phyloP scores from a whole-genome alignment of 2,797 vertebrate genomes.

The Tadarida brasiliensis region DNA sequence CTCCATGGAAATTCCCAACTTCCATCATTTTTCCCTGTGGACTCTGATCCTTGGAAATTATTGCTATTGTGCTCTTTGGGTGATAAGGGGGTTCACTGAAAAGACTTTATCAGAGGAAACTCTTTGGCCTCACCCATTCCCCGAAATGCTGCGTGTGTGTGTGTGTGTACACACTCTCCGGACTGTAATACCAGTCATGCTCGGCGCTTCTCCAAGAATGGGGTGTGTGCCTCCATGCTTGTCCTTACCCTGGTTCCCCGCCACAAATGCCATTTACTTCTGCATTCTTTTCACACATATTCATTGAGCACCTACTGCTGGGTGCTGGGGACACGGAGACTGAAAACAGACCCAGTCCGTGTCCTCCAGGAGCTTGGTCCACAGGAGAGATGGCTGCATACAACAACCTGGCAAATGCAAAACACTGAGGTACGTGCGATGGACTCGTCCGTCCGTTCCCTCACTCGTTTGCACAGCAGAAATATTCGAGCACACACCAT shows the following conservation, averaged over 20 bases:
- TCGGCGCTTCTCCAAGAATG: no score
- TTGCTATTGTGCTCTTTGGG: not conserved
- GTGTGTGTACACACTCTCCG: no score
- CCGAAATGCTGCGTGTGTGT: not conserved
- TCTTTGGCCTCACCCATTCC: not conserved
- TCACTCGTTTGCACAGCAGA: not conserved
- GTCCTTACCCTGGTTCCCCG: not conserved
- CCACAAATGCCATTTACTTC: not conserved
- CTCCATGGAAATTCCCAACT: not conserved
- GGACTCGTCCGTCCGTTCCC: not conserved
- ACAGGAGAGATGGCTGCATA: not conserved
- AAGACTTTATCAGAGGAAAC: not conserved
- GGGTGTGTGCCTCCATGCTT: not conserved
- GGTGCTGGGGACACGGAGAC: not conserved
- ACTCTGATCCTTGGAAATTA: not conserved
- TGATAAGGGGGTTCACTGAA: not conserved
- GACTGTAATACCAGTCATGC: no score
- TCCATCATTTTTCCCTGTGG: not conserved
- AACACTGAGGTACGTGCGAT: not conserved
- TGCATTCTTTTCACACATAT: not conserved
- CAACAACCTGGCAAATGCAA: not conserved
- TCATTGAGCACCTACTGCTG: not conserved
- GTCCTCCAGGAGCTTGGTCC: not conserved
- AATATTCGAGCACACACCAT: fast-evolving
- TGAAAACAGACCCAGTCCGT: not conserved